Conservation (phyloP, 1,140 invertebrate species). For the Dreissena polymorpha region DNA sequence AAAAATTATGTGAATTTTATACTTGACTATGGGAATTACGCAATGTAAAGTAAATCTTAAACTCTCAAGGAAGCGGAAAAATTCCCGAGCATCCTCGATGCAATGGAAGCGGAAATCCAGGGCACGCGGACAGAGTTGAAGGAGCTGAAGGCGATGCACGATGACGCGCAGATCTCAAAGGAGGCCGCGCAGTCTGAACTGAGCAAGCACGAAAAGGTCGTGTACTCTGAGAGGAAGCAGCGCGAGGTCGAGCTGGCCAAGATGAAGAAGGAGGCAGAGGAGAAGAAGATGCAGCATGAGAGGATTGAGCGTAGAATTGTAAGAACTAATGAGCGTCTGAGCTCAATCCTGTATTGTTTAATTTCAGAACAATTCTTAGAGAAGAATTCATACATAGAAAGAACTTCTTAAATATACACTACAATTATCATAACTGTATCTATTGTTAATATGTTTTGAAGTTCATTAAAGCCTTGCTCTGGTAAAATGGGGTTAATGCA, state of each 20-base stretch:
- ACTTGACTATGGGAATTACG: no score
- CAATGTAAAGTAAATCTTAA: no score
- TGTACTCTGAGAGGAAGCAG: slow-evolving; percentile 78
- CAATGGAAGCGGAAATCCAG: slow-evolving; percentile 75
- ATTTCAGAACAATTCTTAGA: no score
- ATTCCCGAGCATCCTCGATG: slow-evolving; percentile 71
- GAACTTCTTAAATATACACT: no score
- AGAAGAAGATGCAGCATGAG: slow-evolving; percentile 79
- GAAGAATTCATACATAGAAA: no score
- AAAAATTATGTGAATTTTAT: no score
- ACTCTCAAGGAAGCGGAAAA: slow-evolving; percentile 71
- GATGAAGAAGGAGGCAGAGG: slow-evolving; percentile 80
- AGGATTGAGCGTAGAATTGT: slow-evolving; percentile 79
- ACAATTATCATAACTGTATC: no score
- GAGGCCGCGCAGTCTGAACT: slow-evolving; percentile 75
- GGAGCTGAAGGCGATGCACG: slow-evolving; percentile 77
- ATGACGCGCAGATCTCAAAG: slow-evolving; percentile 77
- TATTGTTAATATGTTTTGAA: no score
- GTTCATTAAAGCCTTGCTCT: no score
- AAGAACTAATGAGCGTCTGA: slow-evolving; percentile 47
- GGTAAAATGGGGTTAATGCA: no score
- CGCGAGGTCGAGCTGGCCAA: slow-evolving; percentile 78
- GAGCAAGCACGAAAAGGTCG: slow-evolving; percentile 75
- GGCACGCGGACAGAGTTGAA: slow-evolving; percentile 72
- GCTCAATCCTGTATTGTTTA: no score